Evolutionary conservation across 2,888 invertebrate genomes (phyloP), one percentile per base, ranked within the genome.

Genomic region (Leucophenga maculata): DNA sequence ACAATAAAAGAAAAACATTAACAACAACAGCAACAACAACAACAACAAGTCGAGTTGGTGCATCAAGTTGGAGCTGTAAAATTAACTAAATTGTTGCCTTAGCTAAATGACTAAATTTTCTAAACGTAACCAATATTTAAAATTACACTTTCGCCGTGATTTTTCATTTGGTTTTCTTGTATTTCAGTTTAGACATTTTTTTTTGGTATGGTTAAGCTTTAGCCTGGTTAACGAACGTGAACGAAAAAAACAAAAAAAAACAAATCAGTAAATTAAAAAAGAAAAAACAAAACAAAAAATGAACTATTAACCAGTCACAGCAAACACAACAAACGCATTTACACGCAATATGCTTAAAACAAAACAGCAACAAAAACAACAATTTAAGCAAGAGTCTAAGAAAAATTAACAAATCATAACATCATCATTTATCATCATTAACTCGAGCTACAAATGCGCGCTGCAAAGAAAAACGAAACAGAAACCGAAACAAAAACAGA

Each of bases 341-440:
- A 76, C 74, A 78, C 74, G 79, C 75, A 79, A 77, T 75, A 78
- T 74, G 72, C 46, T 62, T 26, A 67, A 62, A 39, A 39, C 26
- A 26, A 26, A 26, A 26, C 26, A 26, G 26, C 26, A 26, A 26
- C 26, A 26, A 39, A 8, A 39, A 39, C 8, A 39, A 39, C 8
- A 39, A 39, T 39, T 39, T 39, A 11, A 39, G 59, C 39, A 74
- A 73, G 74, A 77, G 54, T 73, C 68, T 72, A 78, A 74, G 76
- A 80, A 79, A 79, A 77, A 80, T 84, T 79, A 82, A 83, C 84
- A 85, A 84, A 82, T 84, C 80, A 83, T 80, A 84, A 84, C 83
- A 84, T 82, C 80, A 84, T 84, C 81, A 85, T 85, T 85, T 81
- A 85, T 85, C 85, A 85, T 84, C 83, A 85, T 85, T 85, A 83